Evolutionary conservation across 2,888 invertebrate genomes (phyloP), one percentile per base, ranked within the genome.

Genomic region (Heliothis peltigera): DNA sequence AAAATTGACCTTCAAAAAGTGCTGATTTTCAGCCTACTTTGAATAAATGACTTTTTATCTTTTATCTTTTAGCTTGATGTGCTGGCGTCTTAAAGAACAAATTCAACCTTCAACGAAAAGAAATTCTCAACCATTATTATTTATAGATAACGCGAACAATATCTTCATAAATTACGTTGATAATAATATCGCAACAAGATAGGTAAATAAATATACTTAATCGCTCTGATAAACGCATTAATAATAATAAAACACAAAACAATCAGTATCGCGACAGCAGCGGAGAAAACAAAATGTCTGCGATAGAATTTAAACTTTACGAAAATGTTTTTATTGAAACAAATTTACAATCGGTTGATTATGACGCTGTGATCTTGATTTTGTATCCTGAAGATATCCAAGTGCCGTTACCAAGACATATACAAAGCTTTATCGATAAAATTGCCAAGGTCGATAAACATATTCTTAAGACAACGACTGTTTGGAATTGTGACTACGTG

Each of bases 321-420:
- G 89, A 92, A 0, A 95, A 95, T 43, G 83, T 95, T n/a, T 94
- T 92, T 44, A 91, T 95, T 1, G 94, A 95, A 81, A 92, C 90
- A 0, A 93, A 92, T 65, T 74, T 94, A 1, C 89, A 89, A 75
- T 95, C 95, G 1, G 79, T 89, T 12, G 95, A 95, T 54, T 97
- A 97, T 81, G 97, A 97, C 81, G 96, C 96, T 0, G 95, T 97
- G 3, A 90, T 97, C 5, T 84, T 96, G 0, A 93, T 97, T 0
- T 85, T 96, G 0, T 95, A 95, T 51, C 96, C 96, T 0, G 92
- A 94, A 25, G 95, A 95, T 0, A 86, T 94, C 6, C 90, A 91
- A 3, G 88, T 91, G 0, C 84, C 89, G 0, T 85, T 95, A 10
- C 95, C 95, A 0, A 84, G 90, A 19, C 87, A 91, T 18, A 89